phyloP scores from a whole-genome alignment of 1,140 invertebrate species.

The Oreohelix idahoensis region DNA sequence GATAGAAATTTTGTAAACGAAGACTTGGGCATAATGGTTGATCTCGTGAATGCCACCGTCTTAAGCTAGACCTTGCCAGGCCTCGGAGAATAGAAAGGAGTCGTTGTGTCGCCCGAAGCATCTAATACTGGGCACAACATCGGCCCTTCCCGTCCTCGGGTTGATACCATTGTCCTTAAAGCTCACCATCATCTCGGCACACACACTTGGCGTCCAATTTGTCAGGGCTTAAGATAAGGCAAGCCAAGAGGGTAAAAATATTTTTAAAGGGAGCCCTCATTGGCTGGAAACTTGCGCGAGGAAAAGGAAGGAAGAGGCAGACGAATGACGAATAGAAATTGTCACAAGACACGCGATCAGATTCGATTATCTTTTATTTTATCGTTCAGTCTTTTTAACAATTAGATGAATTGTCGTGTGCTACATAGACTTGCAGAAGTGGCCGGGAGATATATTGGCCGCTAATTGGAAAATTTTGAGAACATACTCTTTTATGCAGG shows the following conservation, averaged over 20 bases:
- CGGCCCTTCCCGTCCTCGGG: neutral
- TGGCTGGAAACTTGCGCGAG: neutral
- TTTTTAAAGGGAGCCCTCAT: neutral
- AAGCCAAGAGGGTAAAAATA: neutral
- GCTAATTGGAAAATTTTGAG: too few species aligned
- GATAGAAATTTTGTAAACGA: conserved; percentile 37
- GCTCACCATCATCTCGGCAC: neutral
- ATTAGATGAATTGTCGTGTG: neutral
- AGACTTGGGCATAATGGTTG: conserved; percentile 17
- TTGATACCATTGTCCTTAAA: neutral
- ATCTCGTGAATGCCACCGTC: neutral
- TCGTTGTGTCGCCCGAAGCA: conserved; percentile 2
- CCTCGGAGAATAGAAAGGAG: neutral
- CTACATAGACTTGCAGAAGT: neutral
- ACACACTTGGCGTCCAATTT: neutral
- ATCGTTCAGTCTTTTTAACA: neutral
- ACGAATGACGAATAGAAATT: neutral
- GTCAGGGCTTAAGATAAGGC: neutral
- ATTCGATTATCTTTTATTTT: neutral
- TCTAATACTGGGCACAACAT: neutral
- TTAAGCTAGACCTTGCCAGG: neutral
- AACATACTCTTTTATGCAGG: too few species aligned
- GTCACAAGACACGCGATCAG: neutral
- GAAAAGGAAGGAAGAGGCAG: neutral
- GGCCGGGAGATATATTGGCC: too few species aligned